A percentile compares a stretch with the other conserved stretches of the same genome.
phyloP scores from a whole-genome alignment of 64 coral and sea anemone species.

The Montipora efflorescens region DNA sequence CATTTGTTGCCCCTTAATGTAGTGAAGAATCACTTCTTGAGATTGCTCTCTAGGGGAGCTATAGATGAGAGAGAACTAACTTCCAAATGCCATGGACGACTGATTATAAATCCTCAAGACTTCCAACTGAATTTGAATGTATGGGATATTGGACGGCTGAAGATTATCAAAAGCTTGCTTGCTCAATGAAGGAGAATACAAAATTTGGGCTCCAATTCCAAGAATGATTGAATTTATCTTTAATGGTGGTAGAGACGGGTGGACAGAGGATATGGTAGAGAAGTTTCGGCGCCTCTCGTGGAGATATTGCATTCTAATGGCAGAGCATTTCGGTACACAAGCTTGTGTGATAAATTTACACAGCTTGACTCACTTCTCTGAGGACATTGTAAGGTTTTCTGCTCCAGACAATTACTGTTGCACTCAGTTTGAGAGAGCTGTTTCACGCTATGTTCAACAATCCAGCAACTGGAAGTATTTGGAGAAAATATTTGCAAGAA shows the following conservation, averaged over 20 bases:
- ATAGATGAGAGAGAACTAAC: constrained; percentile 15
- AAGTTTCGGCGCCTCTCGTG: constrained; percentile 44
- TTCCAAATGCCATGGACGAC: constrained; percentile 74
- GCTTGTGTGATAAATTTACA: constrained; percentile 59
- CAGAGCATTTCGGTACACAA: constrained; percentile 68
- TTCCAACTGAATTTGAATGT: constrained; percentile 49
- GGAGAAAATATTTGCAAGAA: constrained; percentile 81
- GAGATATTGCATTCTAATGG: constrained; percentile 71
- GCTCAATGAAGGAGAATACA: constrained; percentile 55
- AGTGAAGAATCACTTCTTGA: background rate
- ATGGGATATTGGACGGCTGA: constrained; percentile 75
- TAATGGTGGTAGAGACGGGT: background rate
- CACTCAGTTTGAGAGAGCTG: background rate
- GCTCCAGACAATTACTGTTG: constrained; percentile 74
- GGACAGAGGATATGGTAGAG: constrained; percentile 30
- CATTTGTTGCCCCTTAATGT: background rate
- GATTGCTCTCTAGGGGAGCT: background rate
- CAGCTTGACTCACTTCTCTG: constrained; percentile 68
- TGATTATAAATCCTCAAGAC: constrained; percentile 73
- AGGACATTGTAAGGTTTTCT: constrained; percentile 71
- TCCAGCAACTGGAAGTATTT: background rate
- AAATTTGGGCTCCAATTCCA: constrained; percentile 76
- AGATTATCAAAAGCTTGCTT: constrained; percentile 76
- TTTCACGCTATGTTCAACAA: background rate
- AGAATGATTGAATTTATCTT: constrained; percentile 75